Evolutionary conservation across 2,113 vertebrate species (phyloP).

Genomic region (Platysteira castanea): DNA sequence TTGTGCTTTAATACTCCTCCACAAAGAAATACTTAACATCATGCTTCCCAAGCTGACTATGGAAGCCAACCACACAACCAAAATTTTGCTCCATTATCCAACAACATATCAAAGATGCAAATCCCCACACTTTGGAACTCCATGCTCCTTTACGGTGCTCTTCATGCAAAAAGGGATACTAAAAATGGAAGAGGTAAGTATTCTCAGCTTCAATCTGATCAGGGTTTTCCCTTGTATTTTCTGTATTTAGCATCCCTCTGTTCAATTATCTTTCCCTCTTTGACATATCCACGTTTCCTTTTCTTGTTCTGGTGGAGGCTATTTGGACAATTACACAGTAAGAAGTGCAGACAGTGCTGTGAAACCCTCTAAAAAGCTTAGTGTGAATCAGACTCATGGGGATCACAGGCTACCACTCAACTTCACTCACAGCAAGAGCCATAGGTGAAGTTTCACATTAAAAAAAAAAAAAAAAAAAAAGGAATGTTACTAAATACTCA

Average conservation of each 20-base stretch:
- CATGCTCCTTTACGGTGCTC: fast-evolving
- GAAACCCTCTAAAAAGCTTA: neutral
- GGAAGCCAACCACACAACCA: neutral
- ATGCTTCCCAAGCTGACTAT: neutral
- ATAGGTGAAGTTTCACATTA: neutral
- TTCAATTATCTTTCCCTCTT: neutral
- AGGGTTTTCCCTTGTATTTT: neutral
- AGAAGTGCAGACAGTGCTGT: neutral
- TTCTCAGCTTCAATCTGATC: neutral
- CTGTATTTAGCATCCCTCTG: neutral
- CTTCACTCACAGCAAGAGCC: neutral
- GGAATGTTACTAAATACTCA: neutral
- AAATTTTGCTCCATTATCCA: neutral
- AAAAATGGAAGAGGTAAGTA: neutral
- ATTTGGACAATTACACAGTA: neutral
- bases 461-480: neutral
- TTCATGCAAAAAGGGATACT: neutral
- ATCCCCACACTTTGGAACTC: neutral
- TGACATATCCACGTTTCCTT: neutral
- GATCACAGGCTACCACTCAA: neutral
- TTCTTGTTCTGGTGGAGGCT: neutral
- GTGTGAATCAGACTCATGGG: neutral
- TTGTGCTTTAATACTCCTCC: neutral
- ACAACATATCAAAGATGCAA: fast-evolving
- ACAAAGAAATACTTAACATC: neutral